Evolutionary conservation across 2,888 invertebrate species (phyloP).

Genomic region (Alentia gelatinosa): DNA sequence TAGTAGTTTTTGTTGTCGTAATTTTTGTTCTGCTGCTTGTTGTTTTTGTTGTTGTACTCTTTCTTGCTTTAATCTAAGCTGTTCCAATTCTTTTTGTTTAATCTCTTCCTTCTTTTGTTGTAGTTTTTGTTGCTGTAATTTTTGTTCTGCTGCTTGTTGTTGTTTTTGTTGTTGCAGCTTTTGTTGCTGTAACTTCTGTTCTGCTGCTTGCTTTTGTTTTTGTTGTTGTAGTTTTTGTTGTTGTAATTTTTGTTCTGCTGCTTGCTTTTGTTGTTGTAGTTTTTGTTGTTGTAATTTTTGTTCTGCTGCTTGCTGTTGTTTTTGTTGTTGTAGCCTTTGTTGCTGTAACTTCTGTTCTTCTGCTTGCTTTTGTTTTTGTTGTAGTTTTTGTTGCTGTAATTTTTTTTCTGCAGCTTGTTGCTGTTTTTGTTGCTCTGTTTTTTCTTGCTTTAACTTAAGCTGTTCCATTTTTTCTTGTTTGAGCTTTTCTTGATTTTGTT

Average conservation of each 20-base stretch:
- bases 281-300: neutral
- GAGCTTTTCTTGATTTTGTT: neutral
- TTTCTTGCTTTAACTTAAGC: neutral
- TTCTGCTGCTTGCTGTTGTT: neutral
- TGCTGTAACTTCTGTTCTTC: neutral
- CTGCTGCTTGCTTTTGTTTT: neutral
- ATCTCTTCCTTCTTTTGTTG: no score
- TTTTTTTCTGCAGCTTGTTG: neutral
- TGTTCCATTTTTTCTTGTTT: neutral
- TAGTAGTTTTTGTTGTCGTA: no score
- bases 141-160: no score
- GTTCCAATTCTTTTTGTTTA: no score
- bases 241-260: neutral
- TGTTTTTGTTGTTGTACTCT: no score
- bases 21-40: no score
- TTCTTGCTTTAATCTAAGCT: no score
- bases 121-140: no score
- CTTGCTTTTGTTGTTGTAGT: neutral
- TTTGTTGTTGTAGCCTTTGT: neutral
- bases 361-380: no score
- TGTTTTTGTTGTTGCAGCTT: no score
- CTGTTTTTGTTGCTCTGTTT: neutral
- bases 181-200: neutral
- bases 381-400: neutral
- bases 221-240: neutral